Base-by-base conservation (phyloP, 2,113 vertebrate species). In the Aptenodytes forsteri region DNA sequence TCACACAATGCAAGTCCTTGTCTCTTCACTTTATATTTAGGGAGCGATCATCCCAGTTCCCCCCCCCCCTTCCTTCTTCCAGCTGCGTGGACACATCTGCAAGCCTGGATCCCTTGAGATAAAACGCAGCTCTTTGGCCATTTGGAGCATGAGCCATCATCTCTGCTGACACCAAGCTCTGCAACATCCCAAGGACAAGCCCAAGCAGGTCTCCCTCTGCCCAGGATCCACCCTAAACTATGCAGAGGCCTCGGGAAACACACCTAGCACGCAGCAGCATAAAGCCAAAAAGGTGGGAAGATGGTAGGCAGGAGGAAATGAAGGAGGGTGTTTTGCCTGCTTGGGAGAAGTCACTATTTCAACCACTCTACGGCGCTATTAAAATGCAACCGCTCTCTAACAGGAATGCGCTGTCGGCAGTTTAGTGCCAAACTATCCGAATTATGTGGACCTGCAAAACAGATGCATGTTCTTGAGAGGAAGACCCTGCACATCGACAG, bases 161-260 rank as follows among this genome's bases (percentile, higher is more conserved):
- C 87, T 20, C 72, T 5, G 88, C 90, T 47, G n/a, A 61, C 83
- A 77, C 32, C 72, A 13, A 16, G 83, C 50, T 65, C 90, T 64
- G 93, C 67, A 81, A 46, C 71, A 54, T 23, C 84, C 36, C 81
- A 29, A 14, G 77, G 71, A 95, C 96, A 96, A 81, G 96, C 72
- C 96, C 52, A 2, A 17, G 87, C 96, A 96, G 77, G 79, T 69
- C 56, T 44, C 89, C 38, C 36, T 58, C 32, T 78, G 93, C 92
- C 90, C 83, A 59, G 89, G 95, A 92, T 44, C 75, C 94, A 93
- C 94, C 95, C 96, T 3, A 58, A 89, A 71, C 92, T 49, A 19
- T 3, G 72, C 61, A 19, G 32, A 76, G 80, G 91, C 91, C 93
- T 44, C 2, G 10, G 83, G 72, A 90, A 95, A 93, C 56, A 15